These are phyloP conservation scores for Tonatia bakeri DNA, from an alignment of 2,113 vertebrate species.

Conservation along the genomic window DNA sequence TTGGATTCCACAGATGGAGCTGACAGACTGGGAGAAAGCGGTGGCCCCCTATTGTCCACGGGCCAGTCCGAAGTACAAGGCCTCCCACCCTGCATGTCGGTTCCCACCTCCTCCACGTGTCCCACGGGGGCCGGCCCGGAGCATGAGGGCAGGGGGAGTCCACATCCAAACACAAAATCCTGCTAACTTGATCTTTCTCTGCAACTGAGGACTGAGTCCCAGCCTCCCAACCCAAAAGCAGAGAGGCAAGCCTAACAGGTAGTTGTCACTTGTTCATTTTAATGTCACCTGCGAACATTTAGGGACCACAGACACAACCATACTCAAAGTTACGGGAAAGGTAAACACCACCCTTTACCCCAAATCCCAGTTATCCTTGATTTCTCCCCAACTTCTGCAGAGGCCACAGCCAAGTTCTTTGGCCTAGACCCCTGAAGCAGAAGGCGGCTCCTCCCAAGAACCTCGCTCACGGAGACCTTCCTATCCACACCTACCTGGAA, in stretches of 20 bases:
- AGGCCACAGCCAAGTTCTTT: neutral
- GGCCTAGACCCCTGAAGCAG: neutral
- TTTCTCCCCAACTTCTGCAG: neutral
- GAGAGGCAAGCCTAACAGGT: neutral
- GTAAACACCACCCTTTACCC: neutral
- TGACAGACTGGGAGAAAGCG: neutral
- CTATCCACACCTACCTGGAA: too few relatives aligned
- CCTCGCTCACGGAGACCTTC: too few relatives aligned
- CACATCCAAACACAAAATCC: neutral
- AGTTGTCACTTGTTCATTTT: neutral
- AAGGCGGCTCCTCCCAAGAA: neutral
- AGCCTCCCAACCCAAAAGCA: neutral
- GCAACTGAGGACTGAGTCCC: neutral
- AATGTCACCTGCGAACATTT: neutral
- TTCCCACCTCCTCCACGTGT: neutral
- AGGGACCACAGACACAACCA: neutral
- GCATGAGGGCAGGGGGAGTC: neutral
- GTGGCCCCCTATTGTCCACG: neutral
- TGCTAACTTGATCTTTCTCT: neutral
- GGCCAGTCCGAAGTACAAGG: neutral
- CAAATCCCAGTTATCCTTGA: neutral
- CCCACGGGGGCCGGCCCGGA: neutral
- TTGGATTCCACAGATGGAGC: constrained; percentile 51
- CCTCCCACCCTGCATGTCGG: neutral
- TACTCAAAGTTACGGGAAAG: neutral